These are phyloP conservation scores for Conops quadrifasciatus DNA, from an alignment of 2,888 invertebrate species.

Conservation along the genomic window DNA sequence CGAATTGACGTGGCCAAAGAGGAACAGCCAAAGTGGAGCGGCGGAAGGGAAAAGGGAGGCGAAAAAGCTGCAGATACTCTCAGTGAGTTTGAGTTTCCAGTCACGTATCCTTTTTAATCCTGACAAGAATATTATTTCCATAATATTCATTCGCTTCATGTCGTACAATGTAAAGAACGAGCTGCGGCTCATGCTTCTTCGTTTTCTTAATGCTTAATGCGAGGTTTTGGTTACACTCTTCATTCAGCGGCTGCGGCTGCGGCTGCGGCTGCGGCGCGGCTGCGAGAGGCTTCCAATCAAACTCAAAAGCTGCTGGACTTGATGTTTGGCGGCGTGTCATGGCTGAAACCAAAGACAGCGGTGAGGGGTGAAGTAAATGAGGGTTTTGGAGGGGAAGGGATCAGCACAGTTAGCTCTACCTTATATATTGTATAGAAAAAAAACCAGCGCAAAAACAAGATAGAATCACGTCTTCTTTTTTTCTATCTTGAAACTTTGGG, in stretches of 20 bases:
- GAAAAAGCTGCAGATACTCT: conserved; percentile 20
- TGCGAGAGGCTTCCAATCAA: background rate
- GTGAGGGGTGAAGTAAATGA: background rate
- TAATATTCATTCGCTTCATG: conserved; percentile 49
- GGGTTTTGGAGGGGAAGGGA: too few relatives aligned
- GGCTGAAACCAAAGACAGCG: background rate
- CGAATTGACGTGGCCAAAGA: background rate
- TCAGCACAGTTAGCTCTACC: too few relatives aligned
- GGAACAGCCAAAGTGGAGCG: background rate
- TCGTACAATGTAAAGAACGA: background rate
- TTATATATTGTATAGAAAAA: too few relatives aligned
- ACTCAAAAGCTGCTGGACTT: too few relatives aligned
- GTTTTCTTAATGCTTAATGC: conserved; percentile 22
- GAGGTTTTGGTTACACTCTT: conserved; percentile 32
- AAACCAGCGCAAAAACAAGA: background rate
- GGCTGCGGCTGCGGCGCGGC: background rate
- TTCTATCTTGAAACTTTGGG: background rate
- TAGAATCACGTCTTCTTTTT: background rate
- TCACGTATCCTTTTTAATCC: conserved; percentile 66
- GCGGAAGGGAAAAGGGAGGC: background rate
- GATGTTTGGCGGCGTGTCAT: background rate
- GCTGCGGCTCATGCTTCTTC: background rate
- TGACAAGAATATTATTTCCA: conserved; percentile 65
- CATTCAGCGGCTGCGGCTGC: conserved; percentile 1
- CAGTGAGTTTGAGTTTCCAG: conserved; percentile 61